These are phyloP conservation scores for Callithrix jacchus DNA, from an alignment of 2,113 vertebrate genomes.

Conservation along the genomic window DNA sequence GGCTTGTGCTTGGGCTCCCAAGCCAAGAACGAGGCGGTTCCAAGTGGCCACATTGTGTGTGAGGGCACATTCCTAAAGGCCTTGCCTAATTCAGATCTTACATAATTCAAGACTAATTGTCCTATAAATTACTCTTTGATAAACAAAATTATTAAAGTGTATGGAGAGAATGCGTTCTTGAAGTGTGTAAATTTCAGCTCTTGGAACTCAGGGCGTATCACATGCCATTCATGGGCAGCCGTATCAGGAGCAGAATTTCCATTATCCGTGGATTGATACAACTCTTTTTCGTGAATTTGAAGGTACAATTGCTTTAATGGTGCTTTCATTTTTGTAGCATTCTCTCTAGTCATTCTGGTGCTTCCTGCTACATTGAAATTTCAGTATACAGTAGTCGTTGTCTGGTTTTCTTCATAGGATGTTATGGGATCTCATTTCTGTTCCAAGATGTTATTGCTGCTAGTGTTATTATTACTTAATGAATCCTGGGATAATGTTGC, in stretches of 20 bases:
- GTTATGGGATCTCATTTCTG: neutral
- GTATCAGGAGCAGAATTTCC: slow-evolving; percentile 24
- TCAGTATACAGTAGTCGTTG: rapidly evolving
- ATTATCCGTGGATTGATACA: neutral
- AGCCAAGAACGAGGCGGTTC: neutral
- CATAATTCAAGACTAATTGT: slow-evolving; percentile 47
- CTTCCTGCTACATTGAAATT: neutral
- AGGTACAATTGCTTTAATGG: neutral
- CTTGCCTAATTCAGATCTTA: slow-evolving; percentile 60
- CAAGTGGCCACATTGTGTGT: neutral
- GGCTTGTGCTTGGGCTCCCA: neutral
- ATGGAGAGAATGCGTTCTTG: slow-evolving; percentile 13
- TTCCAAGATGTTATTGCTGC: neutral
- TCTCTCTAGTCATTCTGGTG: neutral
- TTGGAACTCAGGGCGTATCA: neutral
- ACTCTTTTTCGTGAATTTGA: neutral
- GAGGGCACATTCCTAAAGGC: slow-evolving; percentile 19
- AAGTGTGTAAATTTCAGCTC: slow-evolving; percentile 22
- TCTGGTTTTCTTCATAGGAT: neutral
- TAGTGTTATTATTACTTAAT: neutral
- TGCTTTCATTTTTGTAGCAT: neutral
- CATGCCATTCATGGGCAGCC: neutral
- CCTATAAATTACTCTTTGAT: slow-evolving; percentile 57
- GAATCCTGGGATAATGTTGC: neutral
- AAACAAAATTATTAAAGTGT: slow-evolving; percentile 50